These are phyloP conservation scores for Meloidogyne chitwoodi DNA, from an alignment of 1,140 invertebrate genomes.

Conservation along the genomic window DNA sequence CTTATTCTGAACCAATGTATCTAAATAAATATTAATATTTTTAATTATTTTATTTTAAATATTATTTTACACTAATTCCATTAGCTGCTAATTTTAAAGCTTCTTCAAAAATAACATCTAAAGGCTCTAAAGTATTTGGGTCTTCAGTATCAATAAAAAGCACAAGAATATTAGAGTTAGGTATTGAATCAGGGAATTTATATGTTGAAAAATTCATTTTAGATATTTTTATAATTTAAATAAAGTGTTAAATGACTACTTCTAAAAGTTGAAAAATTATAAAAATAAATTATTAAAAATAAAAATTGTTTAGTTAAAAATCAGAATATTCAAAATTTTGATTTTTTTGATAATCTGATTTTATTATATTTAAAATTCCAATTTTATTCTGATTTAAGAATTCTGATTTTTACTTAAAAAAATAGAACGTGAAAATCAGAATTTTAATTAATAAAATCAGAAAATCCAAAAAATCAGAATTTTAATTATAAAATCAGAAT, in stretches of 20 bases:
- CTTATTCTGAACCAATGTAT: constrained; percentile 11
- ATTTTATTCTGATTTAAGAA: no score
- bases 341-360: no score
- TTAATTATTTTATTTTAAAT: not conserved
- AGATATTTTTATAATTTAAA: not conserved
- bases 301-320: no score
- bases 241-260: no score
- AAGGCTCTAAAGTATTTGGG: constrained; percentile 5
- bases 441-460: not conserved
- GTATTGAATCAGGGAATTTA: not conserved
- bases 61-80: not conserved
- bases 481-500: no score
- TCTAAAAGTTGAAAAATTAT: no score
- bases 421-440: not conserved
- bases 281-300: no score
- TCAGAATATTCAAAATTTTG: no score
- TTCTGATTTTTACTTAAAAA: no score
- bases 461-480: not conserved
- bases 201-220: not conserved
- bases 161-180: constrained; percentile 1
- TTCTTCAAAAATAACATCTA: constrained; percentile 18
- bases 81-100: not conserved
- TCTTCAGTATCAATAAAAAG: constrained; percentile 8
- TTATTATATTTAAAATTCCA: no score
- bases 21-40: not conserved